Conservation (phyloP, 37 sponge, comb jelly and placozoan genomes). For the Cladorhizidae sp. region DNA sequence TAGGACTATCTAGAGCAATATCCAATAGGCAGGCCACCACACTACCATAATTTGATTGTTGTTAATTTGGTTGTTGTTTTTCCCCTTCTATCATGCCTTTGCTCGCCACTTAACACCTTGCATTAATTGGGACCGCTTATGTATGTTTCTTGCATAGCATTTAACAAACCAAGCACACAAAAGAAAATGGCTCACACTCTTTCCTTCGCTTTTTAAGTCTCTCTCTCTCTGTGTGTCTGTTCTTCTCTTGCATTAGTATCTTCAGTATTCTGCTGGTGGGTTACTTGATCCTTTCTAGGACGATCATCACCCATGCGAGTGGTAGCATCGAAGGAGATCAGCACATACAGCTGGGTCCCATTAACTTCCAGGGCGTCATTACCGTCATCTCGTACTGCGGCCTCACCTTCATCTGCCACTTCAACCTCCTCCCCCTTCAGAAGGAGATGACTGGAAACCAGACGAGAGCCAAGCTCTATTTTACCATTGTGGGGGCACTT, state of each 20-base stretch:
- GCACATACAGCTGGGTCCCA: background rate
- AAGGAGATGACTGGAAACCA: conserved; percentile 53
- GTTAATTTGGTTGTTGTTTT: too few species aligned
- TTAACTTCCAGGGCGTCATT: conserved; percentile 17
- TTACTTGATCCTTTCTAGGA: conserved; percentile 2
- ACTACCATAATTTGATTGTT: too few species aligned
- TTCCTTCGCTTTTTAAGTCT: too few species aligned
- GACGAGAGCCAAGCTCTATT: conserved; percentile 18
- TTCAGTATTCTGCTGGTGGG: conserved; percentile 29
- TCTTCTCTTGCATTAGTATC: too few species aligned
- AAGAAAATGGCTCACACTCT: too few species aligned
- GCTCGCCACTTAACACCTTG: too few species aligned
- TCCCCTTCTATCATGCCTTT: too few species aligned
- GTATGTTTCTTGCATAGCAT: too few species aligned
- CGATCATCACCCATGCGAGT: background rate
- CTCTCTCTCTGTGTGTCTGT: background rate
- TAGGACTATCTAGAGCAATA: too few species aligned
- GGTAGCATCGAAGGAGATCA: background rate
- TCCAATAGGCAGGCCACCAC: too few species aligned
- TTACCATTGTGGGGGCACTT: conserved; percentile 36
- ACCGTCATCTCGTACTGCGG: conserved; percentile 64
- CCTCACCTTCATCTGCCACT: conserved; percentile 79
- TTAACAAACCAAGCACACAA: too few species aligned
- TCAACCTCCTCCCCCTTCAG: conserved; percentile 74
- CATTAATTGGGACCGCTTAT: too few species aligned